phyloP scores from a whole-genome alignment of 1,140 invertebrate genomes.

The Drosophila sucinea region DNA sequence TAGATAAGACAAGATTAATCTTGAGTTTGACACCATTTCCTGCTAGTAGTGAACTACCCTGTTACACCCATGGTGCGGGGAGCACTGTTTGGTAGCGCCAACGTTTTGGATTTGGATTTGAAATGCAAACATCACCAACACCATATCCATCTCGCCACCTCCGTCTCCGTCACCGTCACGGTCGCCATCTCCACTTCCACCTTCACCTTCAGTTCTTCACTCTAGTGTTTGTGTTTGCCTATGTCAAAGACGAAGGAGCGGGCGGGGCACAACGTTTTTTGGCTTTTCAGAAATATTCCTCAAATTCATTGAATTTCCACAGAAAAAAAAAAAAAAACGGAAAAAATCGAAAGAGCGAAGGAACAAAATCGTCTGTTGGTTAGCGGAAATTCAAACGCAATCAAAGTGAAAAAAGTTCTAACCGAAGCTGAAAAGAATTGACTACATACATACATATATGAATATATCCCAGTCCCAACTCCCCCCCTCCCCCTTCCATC shows the following conservation, averaged over 20 bases:
- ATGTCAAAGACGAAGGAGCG: slow-evolving; percentile 55
- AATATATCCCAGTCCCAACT: slow-evolving; percentile 8
- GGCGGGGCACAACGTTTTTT: background rate
- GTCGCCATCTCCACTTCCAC: background rate
- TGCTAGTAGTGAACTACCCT: background rate
- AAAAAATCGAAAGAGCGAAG: background rate
- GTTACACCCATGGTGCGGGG: slow-evolving; percentile 1
- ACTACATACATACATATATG: slow-evolving; percentile 40
- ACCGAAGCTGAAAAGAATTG: slow-evolving; percentile 11
- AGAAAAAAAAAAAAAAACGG: slow-evolving; percentile 10
- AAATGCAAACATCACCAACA: slow-evolving; percentile 68
- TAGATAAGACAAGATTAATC: too few species aligned
- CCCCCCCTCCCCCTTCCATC: slow-evolving; percentile 13
- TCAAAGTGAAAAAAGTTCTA: slow-evolving; percentile 68
- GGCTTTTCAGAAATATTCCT: slow-evolving; percentile 64
- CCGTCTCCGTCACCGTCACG: slow-evolving; percentile 20
- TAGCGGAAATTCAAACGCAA: slow-evolving; percentile 67
- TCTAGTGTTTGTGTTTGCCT: slow-evolving; percentile 54
- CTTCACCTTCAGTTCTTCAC: slow-evolving; percentile 1
- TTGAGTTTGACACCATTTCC: background rate
- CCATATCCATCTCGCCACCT: background rate
- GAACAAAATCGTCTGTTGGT: background rate
- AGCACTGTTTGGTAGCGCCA: slow-evolving; percentile 35
- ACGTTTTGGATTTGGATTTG: slow-evolving; percentile 57
- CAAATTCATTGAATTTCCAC: slow-evolving; percentile 68